Evolutionary conservation across 2,113 vertebrate species (phyloP), one percentile per base, ranked within the genome.

Genomic region (Gallinago jamesoni): DNA sequence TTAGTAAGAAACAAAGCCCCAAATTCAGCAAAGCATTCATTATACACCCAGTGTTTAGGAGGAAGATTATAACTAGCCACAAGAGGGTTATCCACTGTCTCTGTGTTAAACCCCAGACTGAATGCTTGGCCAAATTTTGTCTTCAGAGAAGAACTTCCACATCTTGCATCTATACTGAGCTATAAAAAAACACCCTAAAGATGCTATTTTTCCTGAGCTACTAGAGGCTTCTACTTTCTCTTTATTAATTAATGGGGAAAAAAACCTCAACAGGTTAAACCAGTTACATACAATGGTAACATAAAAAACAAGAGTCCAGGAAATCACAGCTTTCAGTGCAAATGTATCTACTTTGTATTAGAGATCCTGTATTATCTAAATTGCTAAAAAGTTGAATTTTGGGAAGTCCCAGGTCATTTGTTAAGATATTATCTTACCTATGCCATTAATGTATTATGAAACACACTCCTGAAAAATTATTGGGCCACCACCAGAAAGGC

Each of bases 91-190:
- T 6, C 27, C 59, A 83, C 25, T 1, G 0, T 11, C 12, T 85
- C 53, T 33, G 14, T 1, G 0, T 67, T 47, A 63, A 75, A 68
- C 4, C 0, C 0, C 4, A 12, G 3, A 57, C 3, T 1, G 1
- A 91, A 79, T 9, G 41, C 19, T 78, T 72, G 43, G 45, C 18
- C 0, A 1, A 93, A 59, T 59, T 74, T 35, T 70, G 18, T 31
- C 27, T 83, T 74, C 59, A 63, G 37, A 57, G 31, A 60, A 72
- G 9, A 88, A 56, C 13, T 86, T 70, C 57, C 47, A 60, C 5
- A 47, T 64, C 88, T 73, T 62, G 12, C 13, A 77, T 19, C 27
- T 15, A 60, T 12, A 55, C 1, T 37, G 28, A 74, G 30, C 20
- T 67, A 55, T 59, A 69, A 77, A 77, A 43, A 27, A 7, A 1